These are phyloP conservation scores for Ormyrus pomaceus DNA, from an alignment of 2,888 invertebrate species.

Conservation along the genomic window DNA sequence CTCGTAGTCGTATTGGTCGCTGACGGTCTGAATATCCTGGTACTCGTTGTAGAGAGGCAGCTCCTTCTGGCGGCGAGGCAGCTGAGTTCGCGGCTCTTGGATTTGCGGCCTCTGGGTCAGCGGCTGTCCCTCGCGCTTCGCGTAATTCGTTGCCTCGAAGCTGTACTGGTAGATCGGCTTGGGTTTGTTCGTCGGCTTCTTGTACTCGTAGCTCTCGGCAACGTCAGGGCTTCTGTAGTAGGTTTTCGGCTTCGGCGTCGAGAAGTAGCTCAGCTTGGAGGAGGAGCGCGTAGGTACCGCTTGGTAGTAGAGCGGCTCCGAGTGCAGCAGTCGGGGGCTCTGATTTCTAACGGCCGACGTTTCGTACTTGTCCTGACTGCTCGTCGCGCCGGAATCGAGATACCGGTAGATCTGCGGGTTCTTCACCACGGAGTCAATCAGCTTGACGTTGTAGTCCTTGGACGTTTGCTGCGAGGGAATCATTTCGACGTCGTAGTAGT, in stretches of 20 bases:
- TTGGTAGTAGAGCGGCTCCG: slow-evolving; percentile 66
- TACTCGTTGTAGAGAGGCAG: slow-evolving; percentile 65
- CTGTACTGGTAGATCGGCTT: slow-evolving; percentile 86
- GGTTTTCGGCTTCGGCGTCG: slow-evolving; percentile 60
- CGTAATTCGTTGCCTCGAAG: slow-evolving; percentile 80
- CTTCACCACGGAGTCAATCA: slow-evolving; percentile 65
- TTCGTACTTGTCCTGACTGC: slow-evolving; percentile 56
- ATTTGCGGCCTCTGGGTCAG: slow-evolving; percentile 43
- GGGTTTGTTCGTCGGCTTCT: slow-evolving; percentile 68
- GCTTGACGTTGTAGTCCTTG: slow-evolving; percentile 65
- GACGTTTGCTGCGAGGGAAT: slow-evolving; percentile 56
- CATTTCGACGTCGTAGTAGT: slow-evolving; percentile 60
- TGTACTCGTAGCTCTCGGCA: slow-evolving; percentile 52
- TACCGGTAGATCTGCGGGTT: slow-evolving; percentile 66
- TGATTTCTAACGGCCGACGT: slow-evolving; percentile 58
- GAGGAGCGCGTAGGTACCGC: slow-evolving; percentile 60
- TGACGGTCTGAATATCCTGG: slow-evolving; percentile 59
- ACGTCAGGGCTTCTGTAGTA: slow-evolving; percentile 59
- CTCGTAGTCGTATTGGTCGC: slow-evolving; percentile 47
- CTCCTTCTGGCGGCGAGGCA: slow-evolving; percentile 51
- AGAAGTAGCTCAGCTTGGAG: slow-evolving; percentile 63
- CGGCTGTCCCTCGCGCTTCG: slow-evolving; percentile 18
- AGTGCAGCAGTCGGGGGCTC: slow-evolving; percentile 62
- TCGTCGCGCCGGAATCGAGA: slow-evolving; percentile 56
- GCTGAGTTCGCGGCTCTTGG: slow-evolving; percentile 47